phyloP scores from a whole-genome alignment of 2,113 vertebrate genomes.

The Plecturocebus donacophilus region DNA sequence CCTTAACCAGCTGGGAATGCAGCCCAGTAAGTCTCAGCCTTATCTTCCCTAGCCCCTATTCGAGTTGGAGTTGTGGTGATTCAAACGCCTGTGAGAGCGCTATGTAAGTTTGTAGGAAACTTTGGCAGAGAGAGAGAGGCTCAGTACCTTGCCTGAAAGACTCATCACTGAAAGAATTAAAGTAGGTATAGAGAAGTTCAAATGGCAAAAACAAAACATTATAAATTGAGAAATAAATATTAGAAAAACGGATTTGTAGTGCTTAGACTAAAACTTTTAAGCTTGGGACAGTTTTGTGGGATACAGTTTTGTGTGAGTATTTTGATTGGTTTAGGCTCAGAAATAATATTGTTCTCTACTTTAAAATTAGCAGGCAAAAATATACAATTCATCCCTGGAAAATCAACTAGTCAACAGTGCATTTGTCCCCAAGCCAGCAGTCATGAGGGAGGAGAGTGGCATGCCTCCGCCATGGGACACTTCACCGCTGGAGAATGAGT shows the following conservation, averaged over 20 bases:
- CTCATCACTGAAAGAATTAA: not conserved
- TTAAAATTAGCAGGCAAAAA: conserved; percentile 81
- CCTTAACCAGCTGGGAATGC: no score
- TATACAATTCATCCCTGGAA: conserved; percentile 60
- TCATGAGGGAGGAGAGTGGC: conserved; percentile 74
- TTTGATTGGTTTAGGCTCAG: not conserved
- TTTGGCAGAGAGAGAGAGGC: not conserved
- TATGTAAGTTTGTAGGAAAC: not conserved
- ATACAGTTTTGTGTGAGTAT: not conserved
- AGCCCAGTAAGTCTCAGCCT: no score
- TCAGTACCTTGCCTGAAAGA: not conserved
- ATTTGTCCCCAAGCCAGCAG: conserved; percentile 71
- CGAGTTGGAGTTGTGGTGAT: no score
- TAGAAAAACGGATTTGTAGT: not conserved
- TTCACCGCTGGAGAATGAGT: conserved; percentile 83
- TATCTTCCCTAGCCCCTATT: no score
- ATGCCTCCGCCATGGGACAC: conserved; percentile 76
- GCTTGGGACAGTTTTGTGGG: not conserved
- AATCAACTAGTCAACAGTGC: conserved; percentile 50
- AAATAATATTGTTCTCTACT: conserved; percentile 45
- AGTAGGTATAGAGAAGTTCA: not conserved
- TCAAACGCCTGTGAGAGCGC: not conserved
- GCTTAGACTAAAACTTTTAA: not conserved
- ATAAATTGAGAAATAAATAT: not conserved
- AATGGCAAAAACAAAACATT: not conserved